Base-by-base conservation (phyloP, 2,797 vertebrate species). In the Epinephelus malabaricus region DNA sequence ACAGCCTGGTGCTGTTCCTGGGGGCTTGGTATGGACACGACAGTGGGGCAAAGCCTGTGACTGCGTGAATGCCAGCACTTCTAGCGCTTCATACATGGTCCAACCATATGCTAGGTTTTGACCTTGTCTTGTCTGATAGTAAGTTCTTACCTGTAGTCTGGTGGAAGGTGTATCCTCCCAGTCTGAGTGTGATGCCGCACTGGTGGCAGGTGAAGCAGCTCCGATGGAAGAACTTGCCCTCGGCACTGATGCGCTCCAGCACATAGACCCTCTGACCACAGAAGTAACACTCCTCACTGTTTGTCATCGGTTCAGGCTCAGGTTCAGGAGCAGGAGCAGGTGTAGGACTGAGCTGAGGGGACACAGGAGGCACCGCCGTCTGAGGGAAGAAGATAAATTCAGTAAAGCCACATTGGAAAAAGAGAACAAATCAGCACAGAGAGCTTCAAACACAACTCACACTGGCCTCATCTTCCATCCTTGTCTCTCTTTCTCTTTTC, bases 211-310 rank as follows among this genome's bases (percentile, higher is more conserved):
- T 94, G 95, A 99, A 99, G 93, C 98, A 99, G 89, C 96, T 92
- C 1, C 97, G 96, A 79, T 99, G 98, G 95, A 98, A 98, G 94
- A 99, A 98, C 85, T 84, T 96, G 69, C 97, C 97, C 60, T 98
- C 95, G 0, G 96, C 96, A 1, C 97, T 97, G 93, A 96, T 92
- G 46, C 97, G 93, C 88, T 99, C 98, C 92, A 99, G 76, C 67
- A 96, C 93, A 21, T 98, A 99, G 25, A 99, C 96, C 9, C 91
- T 95, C 63, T 89, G 76, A 51, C 88, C 89, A 0, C 98, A 99
- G 82, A 98, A 96, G 86, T 96, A 97, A 76, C 98, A 99, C 73
- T 95, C 92, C 55, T 97, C 96, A 0, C 92, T 96, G 85, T 92
- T 92, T 21, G 83, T 87, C 79, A 88, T 58, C 14, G 47, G 47